Conservation (phyloP, 1,140 invertebrate species). For the Drosophila littoralis region DNA sequence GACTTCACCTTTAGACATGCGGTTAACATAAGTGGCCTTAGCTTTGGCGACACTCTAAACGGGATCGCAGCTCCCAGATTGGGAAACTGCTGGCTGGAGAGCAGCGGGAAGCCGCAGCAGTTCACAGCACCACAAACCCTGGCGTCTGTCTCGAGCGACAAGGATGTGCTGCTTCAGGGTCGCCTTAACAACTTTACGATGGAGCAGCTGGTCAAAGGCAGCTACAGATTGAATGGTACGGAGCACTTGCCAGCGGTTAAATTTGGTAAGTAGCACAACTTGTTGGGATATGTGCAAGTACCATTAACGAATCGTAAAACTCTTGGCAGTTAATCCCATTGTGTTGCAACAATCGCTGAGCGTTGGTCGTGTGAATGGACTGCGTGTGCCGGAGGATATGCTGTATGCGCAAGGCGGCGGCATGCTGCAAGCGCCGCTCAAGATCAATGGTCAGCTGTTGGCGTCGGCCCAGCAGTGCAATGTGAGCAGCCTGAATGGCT, state of each 20-base stretch:
- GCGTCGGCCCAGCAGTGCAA: conserved; percentile 39
- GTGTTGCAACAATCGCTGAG: conserved; percentile 51
- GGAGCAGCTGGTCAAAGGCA: conserved; percentile 68
- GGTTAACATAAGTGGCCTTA: conserved; percentile 63
- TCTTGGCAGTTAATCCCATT: conserved; percentile 70
- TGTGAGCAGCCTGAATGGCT: conserved; percentile 46
- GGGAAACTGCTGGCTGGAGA: conserved; percentile 68
- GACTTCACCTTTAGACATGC: conserved; percentile 77
- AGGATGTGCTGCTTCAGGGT: conserved; percentile 63
- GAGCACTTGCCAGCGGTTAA: conserved; percentile 69
- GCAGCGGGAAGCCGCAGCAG: conserved; percentile 43
- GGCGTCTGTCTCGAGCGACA: conserved; percentile 57
- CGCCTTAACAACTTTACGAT: conserved; percentile 82
- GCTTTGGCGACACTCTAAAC: conserved; percentile 63
- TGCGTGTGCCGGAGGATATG: conserved; percentile 70
- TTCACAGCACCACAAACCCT: conserved; percentile 69
- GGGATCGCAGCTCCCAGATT: conserved; percentile 60
- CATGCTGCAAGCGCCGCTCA: conserved; percentile 21
- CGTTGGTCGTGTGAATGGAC: conserved; percentile 56
- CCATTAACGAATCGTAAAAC: background rate
- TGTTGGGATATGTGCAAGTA: background rate
- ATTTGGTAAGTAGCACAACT: conserved; percentile 76
- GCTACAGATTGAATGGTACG: conserved; percentile 82
- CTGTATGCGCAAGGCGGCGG: conserved; percentile 35
- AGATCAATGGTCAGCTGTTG: conserved; percentile 41